Base-by-base conservation (phyloP, 2,797 vertebrate genomes). In the Chelonia mydas region DNA sequence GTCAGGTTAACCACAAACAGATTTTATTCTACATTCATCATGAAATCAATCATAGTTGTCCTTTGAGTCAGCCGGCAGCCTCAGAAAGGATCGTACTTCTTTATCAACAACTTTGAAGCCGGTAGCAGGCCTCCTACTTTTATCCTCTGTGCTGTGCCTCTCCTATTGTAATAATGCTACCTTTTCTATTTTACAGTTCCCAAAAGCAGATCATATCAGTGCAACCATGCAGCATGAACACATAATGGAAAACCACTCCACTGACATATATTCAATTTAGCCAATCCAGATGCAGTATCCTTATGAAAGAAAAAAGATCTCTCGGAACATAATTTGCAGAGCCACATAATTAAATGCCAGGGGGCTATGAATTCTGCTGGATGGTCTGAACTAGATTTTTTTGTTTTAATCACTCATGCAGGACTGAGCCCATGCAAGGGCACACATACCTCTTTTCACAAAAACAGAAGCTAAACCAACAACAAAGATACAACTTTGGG, bases 261-360 rank as follows among this genome's bases (percentile, higher is more conserved):
- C 93, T 97, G 98, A 98, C 98, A 98, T 95, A 98, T 97, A 98
- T 96, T 98, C 98, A 97, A 98, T 98, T 97, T 95, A 98, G 98
- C 97, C 97, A 98, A 98, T 97, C 97, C 97, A 97, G 95, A 97
- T 92, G 95, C 68, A 96, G 92, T 87, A 96, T 97, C 93, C 93
- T 91, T 96, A 89, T 72, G 97, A 97, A 96, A 81, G 92, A 94
- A 96, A 85, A 96, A 97, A 98, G 84, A 95, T 84, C 77, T 93
- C 85, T 81, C 93, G 76, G 95, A 96, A 98, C 97, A 97, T 88
- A 98, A 97, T 98, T 98, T 98, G 97, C 95, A 97, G 88, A 91
- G 92, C 95, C 89, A 96, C 96, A 96, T 98, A 98, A 99, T 99
- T 98, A 98, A 96, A 98, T 98, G 98, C 98, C 97, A 97, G 94